phyloP scores from a whole-genome alignment of 2,888 invertebrate species.

The Latrodectus elegans region DNA sequence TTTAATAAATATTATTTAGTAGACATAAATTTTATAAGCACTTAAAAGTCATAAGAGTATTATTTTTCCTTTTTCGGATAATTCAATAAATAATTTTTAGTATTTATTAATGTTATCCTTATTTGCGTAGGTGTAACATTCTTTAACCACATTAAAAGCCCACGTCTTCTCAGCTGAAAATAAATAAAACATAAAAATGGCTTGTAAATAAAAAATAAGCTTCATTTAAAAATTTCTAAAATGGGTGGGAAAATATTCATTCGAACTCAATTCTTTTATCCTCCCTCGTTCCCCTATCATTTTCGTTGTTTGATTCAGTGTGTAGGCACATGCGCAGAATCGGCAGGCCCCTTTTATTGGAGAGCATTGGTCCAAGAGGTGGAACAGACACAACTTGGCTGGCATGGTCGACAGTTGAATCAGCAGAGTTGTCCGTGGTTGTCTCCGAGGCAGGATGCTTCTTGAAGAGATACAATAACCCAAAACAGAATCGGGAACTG shows the following conservation, averaged over 20 bases:
- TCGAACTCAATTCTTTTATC: conserved; percentile 19
- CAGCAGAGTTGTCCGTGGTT: background rate
- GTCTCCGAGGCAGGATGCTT: background rate
- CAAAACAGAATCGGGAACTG: background rate
- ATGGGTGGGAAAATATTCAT: conserved; percentile 3
- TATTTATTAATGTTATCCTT: too few relatives aligned
- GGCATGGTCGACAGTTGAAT: conserved; percentile 51
- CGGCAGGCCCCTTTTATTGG: conserved; percentile 41
- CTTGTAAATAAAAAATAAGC: too few relatives aligned
- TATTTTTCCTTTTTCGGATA: too few relatives aligned
- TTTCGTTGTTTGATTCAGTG: conserved; percentile 8
- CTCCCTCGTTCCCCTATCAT: conserved; percentile 21
- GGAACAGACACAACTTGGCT: conserved; percentile 48
- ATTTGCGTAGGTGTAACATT: too few relatives aligned
- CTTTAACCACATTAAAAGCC: too few relatives aligned
- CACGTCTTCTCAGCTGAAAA: too few relatives aligned
- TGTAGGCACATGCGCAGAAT: conserved; percentile 28
- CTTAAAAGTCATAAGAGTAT: too few relatives aligned
- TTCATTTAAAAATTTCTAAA: too few relatives aligned
- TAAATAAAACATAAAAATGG: too few relatives aligned
- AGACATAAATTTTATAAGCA: too few relatives aligned
- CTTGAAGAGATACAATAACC: background rate
- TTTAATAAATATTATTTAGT: too few relatives aligned
- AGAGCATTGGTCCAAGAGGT: conserved; percentile 22
- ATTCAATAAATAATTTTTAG: too few relatives aligned